A percentile compares a stretch with the other conserved stretches of the same genome.
phyloP scores from a whole-genome alignment of 1,140 invertebrate species.

The Trichonephila clavipes region DNA sequence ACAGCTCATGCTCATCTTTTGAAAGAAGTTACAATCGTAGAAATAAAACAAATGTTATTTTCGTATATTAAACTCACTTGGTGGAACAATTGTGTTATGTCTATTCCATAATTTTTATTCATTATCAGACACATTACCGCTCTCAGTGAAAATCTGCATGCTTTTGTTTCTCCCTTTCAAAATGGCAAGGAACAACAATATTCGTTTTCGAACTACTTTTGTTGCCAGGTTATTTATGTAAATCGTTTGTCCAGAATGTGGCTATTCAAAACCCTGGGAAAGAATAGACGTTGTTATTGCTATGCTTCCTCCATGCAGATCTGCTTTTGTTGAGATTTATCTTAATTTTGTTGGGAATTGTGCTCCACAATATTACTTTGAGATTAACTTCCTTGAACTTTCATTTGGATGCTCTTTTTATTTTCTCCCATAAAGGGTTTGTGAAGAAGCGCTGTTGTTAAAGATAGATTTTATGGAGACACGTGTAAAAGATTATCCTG shows the following conservation, averaged over 20 bases:
- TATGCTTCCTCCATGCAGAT: background rate
- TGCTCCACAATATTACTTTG: background rate
- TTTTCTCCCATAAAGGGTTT: background rate
- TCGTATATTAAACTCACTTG: background rate
- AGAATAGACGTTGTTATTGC: background rate
- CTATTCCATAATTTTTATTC: background rate
- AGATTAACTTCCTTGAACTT: background rate
- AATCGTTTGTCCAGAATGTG: background rate
- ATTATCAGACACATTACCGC: background rate
- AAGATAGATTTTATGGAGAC: too few relatives aligned
- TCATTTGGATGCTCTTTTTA: background rate
- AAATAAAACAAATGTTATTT: background rate
- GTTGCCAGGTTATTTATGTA: background rate
- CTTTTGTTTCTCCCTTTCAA: background rate
- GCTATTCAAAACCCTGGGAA: background rate
- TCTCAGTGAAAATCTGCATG: background rate
- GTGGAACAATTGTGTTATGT: background rate
- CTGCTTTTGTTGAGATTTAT: background rate
- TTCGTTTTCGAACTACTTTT: background rate
- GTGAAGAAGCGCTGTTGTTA: background rate
- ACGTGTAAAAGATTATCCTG: too few relatives aligned
- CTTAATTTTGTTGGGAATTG: background rate
- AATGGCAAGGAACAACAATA: background rate
- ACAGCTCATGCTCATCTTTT: background rate
- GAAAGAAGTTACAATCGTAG: background rate